Evolutionary conservation across 2,797 vertebrate genomes (phyloP).

Genomic region (Enteromius unitaeniatus): DNA sequence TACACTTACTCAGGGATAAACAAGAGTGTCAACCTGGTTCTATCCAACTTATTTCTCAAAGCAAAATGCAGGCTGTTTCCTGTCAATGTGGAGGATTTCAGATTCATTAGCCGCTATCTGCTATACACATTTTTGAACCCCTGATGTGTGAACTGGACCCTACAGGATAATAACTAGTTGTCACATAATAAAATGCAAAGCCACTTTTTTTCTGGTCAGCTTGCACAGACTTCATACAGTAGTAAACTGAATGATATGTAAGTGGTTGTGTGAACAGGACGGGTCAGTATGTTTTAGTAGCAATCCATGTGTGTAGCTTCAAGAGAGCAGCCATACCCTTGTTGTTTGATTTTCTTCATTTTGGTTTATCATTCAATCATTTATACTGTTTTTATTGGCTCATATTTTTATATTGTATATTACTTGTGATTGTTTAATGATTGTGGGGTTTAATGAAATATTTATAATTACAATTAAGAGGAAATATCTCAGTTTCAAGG

Average conservation of each 20-base stretch:
- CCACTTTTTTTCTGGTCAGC: not conserved
- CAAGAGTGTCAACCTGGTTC: not conserved
- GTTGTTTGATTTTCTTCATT: not conserved
- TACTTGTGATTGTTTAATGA: not conserved
- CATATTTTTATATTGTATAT: too few species aligned
- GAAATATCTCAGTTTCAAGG: not conserved
- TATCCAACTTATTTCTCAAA: not conserved
- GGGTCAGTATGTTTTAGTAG: not conserved
- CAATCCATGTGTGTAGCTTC: not conserved
- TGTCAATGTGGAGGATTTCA: not conserved
- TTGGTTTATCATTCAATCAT: not conserved
- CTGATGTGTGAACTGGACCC: not conserved
- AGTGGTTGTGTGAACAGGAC: not conserved
- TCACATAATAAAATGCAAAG: conserved; percentile 7
- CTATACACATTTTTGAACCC: not conserved
- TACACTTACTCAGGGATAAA: not conserved
- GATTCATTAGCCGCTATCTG: not conserved
- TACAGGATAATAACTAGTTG: not conserved
- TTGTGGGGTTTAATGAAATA: not conserved
- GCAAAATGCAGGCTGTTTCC: not conserved
- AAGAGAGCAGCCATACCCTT: not conserved
- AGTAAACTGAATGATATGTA: not conserved
- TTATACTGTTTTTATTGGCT: not conserved
- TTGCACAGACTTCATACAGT: not conserved
- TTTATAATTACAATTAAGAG: not conserved